These are phyloP conservation scores for Saccostrea cuccullata DNA, from an alignment of 1,140 invertebrate genomes.

Conservation along the genomic window DNA sequence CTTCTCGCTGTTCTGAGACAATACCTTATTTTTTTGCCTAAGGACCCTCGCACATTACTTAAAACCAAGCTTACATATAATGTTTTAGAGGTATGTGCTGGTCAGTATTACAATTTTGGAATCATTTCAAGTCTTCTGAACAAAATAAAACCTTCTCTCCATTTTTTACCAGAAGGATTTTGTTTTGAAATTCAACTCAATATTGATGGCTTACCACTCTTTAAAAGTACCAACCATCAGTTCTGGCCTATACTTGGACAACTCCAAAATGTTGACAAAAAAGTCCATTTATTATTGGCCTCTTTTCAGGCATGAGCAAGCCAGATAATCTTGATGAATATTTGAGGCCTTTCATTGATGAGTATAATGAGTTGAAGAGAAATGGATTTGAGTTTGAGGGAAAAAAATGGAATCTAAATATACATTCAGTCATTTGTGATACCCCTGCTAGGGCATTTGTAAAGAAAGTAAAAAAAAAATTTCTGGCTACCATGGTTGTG, in stretches of 20 bases:
- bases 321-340: slow-evolving; percentile 15
- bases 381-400: too few relatives aligned
- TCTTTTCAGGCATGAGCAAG: neutral
- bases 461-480: slow-evolving; percentile 32
- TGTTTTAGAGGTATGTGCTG: slow-evolving; percentile 7
- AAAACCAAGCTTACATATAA: neutral
- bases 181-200: too few relatives aligned
- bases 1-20: neutral
- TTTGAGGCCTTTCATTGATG: neutral
- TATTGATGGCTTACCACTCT: slow-evolving; percentile 1
- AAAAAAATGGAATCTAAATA: too few relatives aligned
- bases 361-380: too few relatives aligned
- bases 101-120: slow-evolving; percentile 35
- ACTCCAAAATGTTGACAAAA: neutral
- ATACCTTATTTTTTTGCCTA: neutral
- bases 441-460: slow-evolving; percentile 42
- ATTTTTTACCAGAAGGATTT: neutral
- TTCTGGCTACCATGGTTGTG: slow-evolving; percentile 49
- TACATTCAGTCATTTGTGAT: slow-evolving; percentile 39
- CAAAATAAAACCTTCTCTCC: neutral
- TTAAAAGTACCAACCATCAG: slow-evolving; percentile 13
- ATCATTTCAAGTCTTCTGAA: slow-evolving; percentile 1
- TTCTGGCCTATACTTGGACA: slow-evolving; percentile 16
- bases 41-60: slow-evolving; percentile 15
- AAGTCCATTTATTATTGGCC: neutral